Evolutionary conservation across 2,113 vertebrate species (phyloP).

Genomic region (Perca flavescens): DNA sequence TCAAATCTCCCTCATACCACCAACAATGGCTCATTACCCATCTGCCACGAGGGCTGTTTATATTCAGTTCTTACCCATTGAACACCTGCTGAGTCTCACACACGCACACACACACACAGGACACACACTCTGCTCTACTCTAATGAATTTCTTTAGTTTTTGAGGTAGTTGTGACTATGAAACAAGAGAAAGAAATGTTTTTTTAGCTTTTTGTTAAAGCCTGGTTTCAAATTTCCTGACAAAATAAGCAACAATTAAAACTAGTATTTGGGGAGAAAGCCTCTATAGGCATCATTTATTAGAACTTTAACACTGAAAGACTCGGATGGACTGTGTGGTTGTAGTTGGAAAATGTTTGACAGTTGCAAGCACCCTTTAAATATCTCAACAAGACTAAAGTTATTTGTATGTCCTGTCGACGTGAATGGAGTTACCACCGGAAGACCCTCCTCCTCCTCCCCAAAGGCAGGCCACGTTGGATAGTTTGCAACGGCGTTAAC

Average conservation of each 20-base stretch:
- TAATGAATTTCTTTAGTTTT: slow-evolving; percentile 18
- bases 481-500: too few species aligned
- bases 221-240: background rate
- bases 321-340: background rate
- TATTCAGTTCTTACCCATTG: slow-evolving; percentile 59
- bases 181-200: background rate
- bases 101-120: background rate
- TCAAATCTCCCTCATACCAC: slow-evolving; percentile 27
- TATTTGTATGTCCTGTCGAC: too few species aligned
- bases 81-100: slow-evolving; percentile 66
- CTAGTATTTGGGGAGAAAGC: background rate
- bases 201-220: background rate
- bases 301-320: background rate
- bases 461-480: too few species aligned
- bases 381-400: too few species aligned
- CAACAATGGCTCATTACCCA: slow-evolving; percentile 72
- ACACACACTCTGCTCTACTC: background rate
- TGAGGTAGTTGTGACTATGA: slow-evolving; percentile 10
- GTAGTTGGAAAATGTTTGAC: background rate
- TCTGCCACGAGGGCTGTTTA: slow-evolving; percentile 66
- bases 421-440: too few species aligned
- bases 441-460: too few species aligned
- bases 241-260: background rate
- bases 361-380: background rate
- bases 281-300: background rate